These are phyloP conservation scores for Etheostoma cragini DNA, from an alignment of 2,113 vertebrate genomes.

Conservation along the genomic window DNA sequence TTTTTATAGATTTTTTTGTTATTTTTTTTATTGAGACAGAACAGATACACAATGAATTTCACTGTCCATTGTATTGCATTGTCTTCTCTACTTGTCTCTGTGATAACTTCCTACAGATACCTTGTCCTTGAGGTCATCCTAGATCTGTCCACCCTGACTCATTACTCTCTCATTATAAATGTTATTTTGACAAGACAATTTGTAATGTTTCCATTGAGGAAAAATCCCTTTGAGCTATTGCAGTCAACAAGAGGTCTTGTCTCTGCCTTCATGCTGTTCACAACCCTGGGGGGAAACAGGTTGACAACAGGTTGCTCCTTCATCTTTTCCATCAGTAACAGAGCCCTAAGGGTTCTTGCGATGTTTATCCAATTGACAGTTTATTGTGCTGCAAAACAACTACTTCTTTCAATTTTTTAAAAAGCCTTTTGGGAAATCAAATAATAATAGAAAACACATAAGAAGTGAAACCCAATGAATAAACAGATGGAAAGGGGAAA, in stretches of 20 bases:
- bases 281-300: not conserved
- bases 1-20: no score
- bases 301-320: conserved; percentile 20
- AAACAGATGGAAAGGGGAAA: not conserved
- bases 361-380: conserved; percentile 24
- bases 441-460: conserved; percentile 30
- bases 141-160: conserved; percentile 14
- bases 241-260: not conserved
- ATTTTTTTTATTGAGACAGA: no score
- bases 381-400: conserved; percentile 20
- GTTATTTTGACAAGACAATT: conserved; percentile 14
- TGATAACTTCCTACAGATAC: not conserved
- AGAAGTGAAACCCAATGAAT: not conserved
- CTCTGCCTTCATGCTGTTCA: conserved; percentile 7
- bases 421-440: not conserved
- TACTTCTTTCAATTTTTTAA: conserved; percentile 16
- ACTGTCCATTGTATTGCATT: no score
- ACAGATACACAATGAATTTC: no score
- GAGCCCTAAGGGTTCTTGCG: conserved; percentile 31
- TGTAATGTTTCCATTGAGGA: not conserved
- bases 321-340: conserved; percentile 45
- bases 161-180: conserved; percentile 17
- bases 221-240: conserved; percentile 14
- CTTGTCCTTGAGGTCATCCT: conserved; percentile 13
- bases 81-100: conserved; percentile 28